Evolutionary conservation across 2,888 invertebrate genomes (phyloP).

Genomic region (Lamellibrachia columna): DNA sequence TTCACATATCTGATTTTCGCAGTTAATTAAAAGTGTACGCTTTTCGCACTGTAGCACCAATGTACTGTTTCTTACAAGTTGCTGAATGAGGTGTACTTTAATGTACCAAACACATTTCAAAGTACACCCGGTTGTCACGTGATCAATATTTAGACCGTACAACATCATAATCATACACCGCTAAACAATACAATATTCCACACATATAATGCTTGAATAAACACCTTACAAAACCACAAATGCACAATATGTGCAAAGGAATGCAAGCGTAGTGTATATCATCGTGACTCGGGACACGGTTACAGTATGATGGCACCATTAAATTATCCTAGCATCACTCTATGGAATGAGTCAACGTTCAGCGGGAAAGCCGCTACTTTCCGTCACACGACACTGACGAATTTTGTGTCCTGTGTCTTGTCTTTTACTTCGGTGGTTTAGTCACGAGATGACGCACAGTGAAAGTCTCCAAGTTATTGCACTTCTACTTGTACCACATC

Average conservation of each 20-base stretch:
- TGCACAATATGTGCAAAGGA: background rate
- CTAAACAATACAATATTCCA: background rate
- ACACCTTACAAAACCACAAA: background rate
- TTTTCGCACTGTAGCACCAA: background rate
- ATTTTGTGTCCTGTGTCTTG: background rate
- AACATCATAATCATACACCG: background rate
- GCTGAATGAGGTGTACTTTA: background rate
- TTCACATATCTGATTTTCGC: background rate
- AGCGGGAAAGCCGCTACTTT: background rate
- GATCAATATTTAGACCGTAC: background rate
- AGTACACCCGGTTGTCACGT: background rate
- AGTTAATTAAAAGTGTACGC: background rate
- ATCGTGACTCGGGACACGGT: background rate
- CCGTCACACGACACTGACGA: background rate
- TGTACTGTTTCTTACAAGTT: background rate
- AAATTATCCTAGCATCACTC: background rate
- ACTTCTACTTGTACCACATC: background rate
- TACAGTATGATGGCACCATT: constrained; percentile 1
- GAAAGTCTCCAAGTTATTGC: background rate
- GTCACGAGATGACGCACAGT: background rate
- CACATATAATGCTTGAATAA: background rate
- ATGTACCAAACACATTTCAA: background rate
- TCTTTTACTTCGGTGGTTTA: background rate
- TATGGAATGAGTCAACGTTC: background rate
- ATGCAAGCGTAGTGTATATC: background rate